Conservation (phyloP, 37 sponge, comb jelly and placozoan species). For the Halisarca cf. caerulea region DNA sequence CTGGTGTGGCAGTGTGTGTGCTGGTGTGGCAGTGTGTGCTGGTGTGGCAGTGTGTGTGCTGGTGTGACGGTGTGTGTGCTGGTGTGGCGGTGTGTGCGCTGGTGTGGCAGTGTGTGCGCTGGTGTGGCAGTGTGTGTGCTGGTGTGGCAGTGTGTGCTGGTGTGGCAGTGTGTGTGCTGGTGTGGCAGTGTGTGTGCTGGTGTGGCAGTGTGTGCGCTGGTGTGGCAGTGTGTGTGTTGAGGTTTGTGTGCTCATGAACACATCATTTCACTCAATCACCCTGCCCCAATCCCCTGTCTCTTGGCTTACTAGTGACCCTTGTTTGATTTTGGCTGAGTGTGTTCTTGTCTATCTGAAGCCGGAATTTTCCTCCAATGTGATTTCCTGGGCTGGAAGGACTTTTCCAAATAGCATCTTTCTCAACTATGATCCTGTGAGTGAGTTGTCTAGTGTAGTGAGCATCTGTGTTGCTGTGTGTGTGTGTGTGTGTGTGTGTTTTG, state of each 20-base stretch:
- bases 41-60: conserved; percentile 4
- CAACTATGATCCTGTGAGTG: conserved; percentile 86
- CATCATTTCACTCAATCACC: neutral
- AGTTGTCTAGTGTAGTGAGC: neutral
- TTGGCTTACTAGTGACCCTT: neutral
- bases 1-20: too few relatives aligned
- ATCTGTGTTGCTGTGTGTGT: neutral
- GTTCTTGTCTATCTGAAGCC: conserved; percentile 86
- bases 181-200: too few relatives aligned
- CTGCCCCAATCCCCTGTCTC: neutral
- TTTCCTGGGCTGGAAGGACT: conserved; percentile 64
- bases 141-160: too few relatives aligned
- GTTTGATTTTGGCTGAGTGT: conserved; percentile 64
- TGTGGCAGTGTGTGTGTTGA: neutral
- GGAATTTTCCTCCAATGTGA: conserved; percentile 41
- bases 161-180: too few relatives aligned
- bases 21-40: too few relatives aligned
- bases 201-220: too few relatives aligned
- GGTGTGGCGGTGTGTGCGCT: neutral
- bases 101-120: too few relatives aligned
- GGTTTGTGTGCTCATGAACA: neutral
- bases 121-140: too few relatives aligned
- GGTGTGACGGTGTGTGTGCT: neutral
- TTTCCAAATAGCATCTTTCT: conserved; percentile 68
- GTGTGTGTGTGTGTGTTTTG: neutral